Percentiles rank a stretch among this genome's conserved stretches.
Conservation (phyloP, 1,140 invertebrate genomes). For the Bombus cullumanus region DNA sequence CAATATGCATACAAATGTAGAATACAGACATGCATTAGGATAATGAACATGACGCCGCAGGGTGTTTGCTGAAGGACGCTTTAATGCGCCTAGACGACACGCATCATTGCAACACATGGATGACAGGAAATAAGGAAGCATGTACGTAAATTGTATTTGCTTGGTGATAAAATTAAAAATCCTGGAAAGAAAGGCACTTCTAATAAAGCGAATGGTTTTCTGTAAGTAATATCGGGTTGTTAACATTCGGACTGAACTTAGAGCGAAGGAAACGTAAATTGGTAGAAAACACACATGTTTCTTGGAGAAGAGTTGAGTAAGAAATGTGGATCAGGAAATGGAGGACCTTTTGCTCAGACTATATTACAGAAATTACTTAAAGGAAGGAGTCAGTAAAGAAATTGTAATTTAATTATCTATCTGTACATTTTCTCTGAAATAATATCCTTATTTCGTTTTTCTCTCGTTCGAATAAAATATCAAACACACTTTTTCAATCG, state of each 20-base stretch:
- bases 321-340: too few relatives aligned
- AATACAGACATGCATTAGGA: constrained; percentile 20
- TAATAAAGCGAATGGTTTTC: neutral
- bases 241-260: too few relatives aligned
- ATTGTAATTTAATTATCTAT: neutral
- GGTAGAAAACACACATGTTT: neutral
- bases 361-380: too few relatives aligned
- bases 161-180: constrained; percentile 8
- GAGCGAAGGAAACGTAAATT: neutral
- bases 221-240: too few relatives aligned
- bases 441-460: neutral
- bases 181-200: neutral
- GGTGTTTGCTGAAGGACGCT: constrained; percentile 10
- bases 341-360: too few relatives aligned
- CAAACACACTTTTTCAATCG: neutral
- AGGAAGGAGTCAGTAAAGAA: neutral
- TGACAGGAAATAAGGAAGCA: neutral
- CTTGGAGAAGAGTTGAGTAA: neutral
- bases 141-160: neutral
- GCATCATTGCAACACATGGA: neutral
- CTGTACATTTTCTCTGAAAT: neutral
- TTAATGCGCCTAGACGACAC: constrained; percentile 19
- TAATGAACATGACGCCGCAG: constrained; percentile 20
- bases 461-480: neutral
- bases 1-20: constrained; percentile 2